Base-by-base conservation (phyloP, 1,140 invertebrate species). In the Lepidurus couesii region DNA sequence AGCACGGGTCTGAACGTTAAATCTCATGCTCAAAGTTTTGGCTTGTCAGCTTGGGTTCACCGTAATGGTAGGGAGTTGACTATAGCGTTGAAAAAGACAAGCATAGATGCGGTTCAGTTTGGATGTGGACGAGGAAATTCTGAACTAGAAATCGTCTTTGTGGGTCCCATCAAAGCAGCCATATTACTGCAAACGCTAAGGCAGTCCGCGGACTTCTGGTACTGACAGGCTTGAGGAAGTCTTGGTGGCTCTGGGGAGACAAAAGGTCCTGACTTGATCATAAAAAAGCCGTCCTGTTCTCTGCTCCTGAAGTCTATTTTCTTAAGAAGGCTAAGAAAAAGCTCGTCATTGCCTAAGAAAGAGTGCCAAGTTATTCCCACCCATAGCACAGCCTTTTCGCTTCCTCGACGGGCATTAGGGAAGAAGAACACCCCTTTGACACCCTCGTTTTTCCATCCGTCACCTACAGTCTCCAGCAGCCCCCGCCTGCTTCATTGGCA, bases 401-500 rank as follows among this genome's bases (percentile, higher is more conserved):
- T 65, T 65, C 13, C 53, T 16, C 13, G 53, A 65, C 6, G 45
- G 53, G 53, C 53, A 65, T 65, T 65, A 65, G 53, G 53, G 53
- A 65, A 65, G 53, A 65, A 65, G 21, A 65, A 65, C 53, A 65
- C 53, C 53, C 53, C 53, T 65, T 65, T 65, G 53, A 65, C 53
- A 65, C 53, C 53, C 53, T 65, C 53, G 53, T 65, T 65, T 65
- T 65, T 65, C 53, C 53, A 65, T 65, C 53, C 53, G 53, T 65
- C 53, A 65, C 53, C 53, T 65, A 65, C 53, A 65, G 53, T 65
- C 53, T 65, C 53, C 53, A 65, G 21, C 53, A 65, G 53, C 16
- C 21, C 53, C 53, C 53, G 53, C 53, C 53, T 65, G 53, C 53
- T 65, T 65, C 53, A 65, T 65, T 65, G 53, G 53, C 53, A 65